Percentiles rank a stretch among this genome's conserved stretches.
Conservation (phyloP, 37 sponge, comb jelly and placozoan genomes). For the Aphrocallistes beatrix region DNA sequence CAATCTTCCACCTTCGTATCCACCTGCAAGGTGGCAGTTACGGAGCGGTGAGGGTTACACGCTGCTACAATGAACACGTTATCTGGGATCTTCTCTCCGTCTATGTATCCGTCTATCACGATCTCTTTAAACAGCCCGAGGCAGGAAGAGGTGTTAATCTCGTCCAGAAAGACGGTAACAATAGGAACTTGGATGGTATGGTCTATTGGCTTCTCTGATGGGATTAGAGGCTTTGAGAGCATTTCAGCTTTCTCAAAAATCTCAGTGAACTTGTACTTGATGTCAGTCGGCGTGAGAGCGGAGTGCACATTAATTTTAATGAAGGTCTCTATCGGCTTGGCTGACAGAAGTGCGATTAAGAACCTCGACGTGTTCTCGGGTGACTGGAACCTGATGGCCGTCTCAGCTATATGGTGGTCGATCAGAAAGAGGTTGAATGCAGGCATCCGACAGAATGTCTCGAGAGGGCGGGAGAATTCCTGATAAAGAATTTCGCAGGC, state of each 20-base stretch:
- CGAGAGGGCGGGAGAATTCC: not conserved
- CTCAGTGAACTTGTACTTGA: constrained; percentile 26
- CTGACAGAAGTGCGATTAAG: constrained; percentile 1
- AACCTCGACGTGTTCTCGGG: not conserved
- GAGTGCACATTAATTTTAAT: constrained; percentile 20
- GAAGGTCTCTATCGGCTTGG: constrained; percentile 14
- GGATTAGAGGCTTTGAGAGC: not conserved
- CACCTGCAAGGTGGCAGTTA: constrained; percentile 16
- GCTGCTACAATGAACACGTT: constrained; percentile 58
- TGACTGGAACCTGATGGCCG: not conserved
- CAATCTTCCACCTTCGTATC: constrained; percentile 38
- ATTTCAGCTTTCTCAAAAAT: constrained; percentile 33
- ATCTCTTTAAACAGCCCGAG: constrained; percentile 79
- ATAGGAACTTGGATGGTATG: constrained; percentile 22
- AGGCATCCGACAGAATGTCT: not conserved
- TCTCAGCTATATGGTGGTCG: not conserved
- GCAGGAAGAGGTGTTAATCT: constrained; percentile 78
- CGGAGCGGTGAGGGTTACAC: constrained; percentile 36
- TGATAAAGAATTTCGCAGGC: not conserved
- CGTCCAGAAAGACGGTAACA: constrained; percentile 77
- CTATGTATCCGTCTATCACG: constrained; percentile 59
- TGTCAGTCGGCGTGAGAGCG: constrained; percentile 55
- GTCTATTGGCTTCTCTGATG: not conserved
- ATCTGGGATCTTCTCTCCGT: constrained; percentile 54
- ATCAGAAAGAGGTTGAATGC: constrained; percentile 1